Evolutionary conservation across 2,797 vertebrate species (phyloP), one percentile per base, ranked within the genome.

Genomic region (Nyctibius grandis): DNA sequence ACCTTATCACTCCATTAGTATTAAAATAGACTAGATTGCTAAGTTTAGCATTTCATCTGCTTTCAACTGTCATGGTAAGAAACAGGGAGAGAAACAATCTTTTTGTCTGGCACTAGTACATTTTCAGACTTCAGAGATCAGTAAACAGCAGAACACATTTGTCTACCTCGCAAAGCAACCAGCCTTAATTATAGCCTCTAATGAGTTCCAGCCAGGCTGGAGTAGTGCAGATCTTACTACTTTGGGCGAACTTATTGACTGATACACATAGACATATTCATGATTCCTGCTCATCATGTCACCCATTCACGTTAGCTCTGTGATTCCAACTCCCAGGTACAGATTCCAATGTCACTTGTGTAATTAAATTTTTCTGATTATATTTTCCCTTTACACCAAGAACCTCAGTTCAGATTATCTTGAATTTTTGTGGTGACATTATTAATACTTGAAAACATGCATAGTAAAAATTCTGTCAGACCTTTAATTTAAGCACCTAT

Each of bases 401-500:
- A n/a, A 42, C 9, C 26, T 64, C 29, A 10, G 26, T 70, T 93
- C 21, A 80, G 59, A 47, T 75, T 72, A 34, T 48, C n/a, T 51
- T 88, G 79, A 65, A 33, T 89, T 95, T 96, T 86, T 85, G 26
- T 40, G 9, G 18, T 59, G 44, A 8, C 80, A n/a, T 67, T 91
- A 69, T 67, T 95, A 94, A 95, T 88, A 92, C 64, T 81, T 85
- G 51, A 92, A 94, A 94, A 84, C 2, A 10, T 4, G 23, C 45
- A 16, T 12, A 69, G 36, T 83, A 88, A 86, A 91, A 94, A 84
- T 84, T 78, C 67, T 93, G 92, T 59, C 74, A 94, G 87, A 70
- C 81, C 81, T 80, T 92, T 79, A 77, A 91, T 79, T 85, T 88
- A 96, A 79, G 65, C 38, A 75, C 34, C 67, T 84, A 70, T 95